Percentiles rank a stretch among this genome's conserved stretches.
Evolutionary conservation across 2,113 vertebrate species (phyloP).

Genomic region (Ibidorhyncha struthersii): DNA sequence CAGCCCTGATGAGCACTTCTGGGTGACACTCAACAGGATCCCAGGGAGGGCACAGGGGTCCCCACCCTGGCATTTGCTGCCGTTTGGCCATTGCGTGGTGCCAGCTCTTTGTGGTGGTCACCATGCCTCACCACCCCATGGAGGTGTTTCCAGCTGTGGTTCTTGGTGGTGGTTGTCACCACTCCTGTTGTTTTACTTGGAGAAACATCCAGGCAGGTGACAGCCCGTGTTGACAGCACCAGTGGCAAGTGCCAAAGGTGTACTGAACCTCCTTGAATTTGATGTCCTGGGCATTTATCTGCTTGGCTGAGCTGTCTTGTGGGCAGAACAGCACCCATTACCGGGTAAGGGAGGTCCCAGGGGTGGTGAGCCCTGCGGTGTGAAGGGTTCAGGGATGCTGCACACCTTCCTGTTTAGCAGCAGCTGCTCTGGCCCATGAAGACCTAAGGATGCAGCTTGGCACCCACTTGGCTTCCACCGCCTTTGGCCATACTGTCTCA

Average conservation of each 20-base stretch:
- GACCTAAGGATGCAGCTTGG: not conserved
- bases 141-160: not conserved
- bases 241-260: not conserved
- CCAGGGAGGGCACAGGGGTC: rapidly evolving
- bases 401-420: not conserved
- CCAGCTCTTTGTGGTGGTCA: not conserved
- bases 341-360: not conserved
- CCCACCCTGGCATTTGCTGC: rapidly evolving
- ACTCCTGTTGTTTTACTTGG: not conserved
- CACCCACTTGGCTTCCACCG: not conserved
- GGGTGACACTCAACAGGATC: conserved; percentile 72
- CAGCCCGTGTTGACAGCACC: not conserved
- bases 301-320: not conserved
- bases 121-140: rapidly evolving
- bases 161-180: not conserved
- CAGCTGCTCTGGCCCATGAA: not conserved
- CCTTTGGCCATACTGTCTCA: not conserved
- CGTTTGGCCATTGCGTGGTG: not conserved
- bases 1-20: conserved; percentile 75
- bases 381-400: rapidly evolving
- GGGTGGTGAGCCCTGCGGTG: not conserved
- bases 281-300: not conserved
- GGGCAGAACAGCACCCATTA: not conserved
- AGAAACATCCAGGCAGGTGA: not conserved
- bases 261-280: not conserved